These are phyloP conservation scores for Micromussa lordhowensis DNA, from an alignment of 92 coral and sea anemone species.

Conservation along the genomic window DNA sequence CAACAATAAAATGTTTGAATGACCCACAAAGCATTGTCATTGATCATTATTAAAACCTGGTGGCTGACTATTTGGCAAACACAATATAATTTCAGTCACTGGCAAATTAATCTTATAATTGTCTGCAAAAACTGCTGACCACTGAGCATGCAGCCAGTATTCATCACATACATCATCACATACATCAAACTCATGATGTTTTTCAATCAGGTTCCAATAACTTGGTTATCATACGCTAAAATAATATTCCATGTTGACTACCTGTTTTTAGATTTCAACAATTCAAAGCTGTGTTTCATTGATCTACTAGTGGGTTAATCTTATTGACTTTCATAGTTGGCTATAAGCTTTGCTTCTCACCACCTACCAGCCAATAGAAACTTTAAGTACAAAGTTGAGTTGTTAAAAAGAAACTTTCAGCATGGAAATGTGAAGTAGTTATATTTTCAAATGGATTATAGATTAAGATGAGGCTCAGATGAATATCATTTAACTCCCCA, in stretches of 20 bases:
- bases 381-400: not conserved
- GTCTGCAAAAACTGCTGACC: not conserved
- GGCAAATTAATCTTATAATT: not conserved
- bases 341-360: not conserved
- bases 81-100: not conserved
- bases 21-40: not conserved
- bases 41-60: not conserved
- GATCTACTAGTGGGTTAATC: too few relatives aligned
- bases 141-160: not conserved
- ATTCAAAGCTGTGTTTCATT: too few relatives aligned
- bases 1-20: not conserved
- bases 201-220: not conserved
- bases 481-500: not conserved
- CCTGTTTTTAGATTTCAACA: not conserved
- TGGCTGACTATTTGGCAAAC: not conserved
- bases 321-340: not conserved
- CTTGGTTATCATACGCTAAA: not conserved
- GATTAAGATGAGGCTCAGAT: not conserved
- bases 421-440: not conserved
- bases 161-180: not conserved
- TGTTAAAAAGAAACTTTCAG: not conserved
- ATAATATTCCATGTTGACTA: not conserved
- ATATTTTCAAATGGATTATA: not conserved
- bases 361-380: not conserved
- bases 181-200: not conserved